Conservation (phyloP, 2,888 invertebrate species). For the Oxyteleia sp. region DNA sequence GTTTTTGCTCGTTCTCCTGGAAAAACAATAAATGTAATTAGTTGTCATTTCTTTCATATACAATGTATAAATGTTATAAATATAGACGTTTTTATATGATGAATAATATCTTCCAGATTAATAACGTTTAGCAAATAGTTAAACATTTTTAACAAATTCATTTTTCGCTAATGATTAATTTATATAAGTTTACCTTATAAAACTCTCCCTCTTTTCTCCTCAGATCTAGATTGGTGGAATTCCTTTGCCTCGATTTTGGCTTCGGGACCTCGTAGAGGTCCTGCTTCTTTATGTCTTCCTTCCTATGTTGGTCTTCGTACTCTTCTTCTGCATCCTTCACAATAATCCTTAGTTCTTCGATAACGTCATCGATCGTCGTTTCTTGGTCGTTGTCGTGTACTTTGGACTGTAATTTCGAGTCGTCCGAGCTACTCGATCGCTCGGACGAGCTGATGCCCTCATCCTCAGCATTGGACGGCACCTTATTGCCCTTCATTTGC, state of each 20-base stretch:
- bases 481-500: constrained; percentile 83
- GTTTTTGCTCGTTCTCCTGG: constrained; percentile 1
- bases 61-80: too few species aligned
- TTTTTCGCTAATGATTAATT: too few species aligned
- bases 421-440: constrained; percentile 92
- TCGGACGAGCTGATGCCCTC: constrained; percentile 96
- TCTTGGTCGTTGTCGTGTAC: constrained; percentile 91
- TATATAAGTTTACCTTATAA: constrained; percentile 37
- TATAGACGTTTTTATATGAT: too few species aligned
- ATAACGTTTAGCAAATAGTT: too few species aligned
- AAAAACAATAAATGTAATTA: neutral
- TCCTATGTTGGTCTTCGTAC: constrained; percentile 86
- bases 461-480: constrained; percentile 93
- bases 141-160: too few species aligned
- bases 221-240: neutral
- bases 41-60: too few species aligned
- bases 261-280: constrained; percentile 55
- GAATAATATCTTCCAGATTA: too few species aligned
- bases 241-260: constrained; percentile 27
- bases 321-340: constrained; percentile 94
- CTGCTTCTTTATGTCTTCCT: constrained; percentile 64
- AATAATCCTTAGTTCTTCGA: constrained; percentile 94
- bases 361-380: constrained; percentile 95
- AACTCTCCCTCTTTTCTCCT: constrained; percentile 24
- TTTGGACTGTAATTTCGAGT: constrained; percentile 80